These are phyloP conservation scores for Drosophila meridionalis DNA, from an alignment of 2,888 invertebrate species.

Conservation along the genomic window DNA sequence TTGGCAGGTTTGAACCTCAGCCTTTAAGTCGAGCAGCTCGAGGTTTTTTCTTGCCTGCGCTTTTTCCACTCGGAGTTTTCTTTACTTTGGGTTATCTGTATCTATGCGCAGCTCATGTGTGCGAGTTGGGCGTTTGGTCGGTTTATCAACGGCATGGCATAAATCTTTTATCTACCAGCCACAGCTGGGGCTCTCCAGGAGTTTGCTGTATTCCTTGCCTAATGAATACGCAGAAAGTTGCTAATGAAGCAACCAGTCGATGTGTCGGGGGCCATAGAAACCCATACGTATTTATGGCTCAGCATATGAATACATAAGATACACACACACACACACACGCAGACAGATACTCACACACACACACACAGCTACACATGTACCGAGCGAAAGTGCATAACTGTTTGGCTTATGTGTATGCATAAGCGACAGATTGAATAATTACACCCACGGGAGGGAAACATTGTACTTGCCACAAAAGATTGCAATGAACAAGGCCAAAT, in stretches of 20 bases:
- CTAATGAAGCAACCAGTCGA: slow-evolving; percentile 74
- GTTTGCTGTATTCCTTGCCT: slow-evolving; percentile 46
- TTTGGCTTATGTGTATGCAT: slow-evolving; percentile 45
- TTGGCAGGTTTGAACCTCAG: slow-evolving; percentile 11
- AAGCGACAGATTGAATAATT: slow-evolving; percentile 75
- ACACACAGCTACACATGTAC: slow-evolving; percentile 2
- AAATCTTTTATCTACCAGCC: slow-evolving; percentile 76
- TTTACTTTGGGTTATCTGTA: slow-evolving; percentile 50
- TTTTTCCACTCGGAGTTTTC: slow-evolving; percentile 32
- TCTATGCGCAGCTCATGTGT: slow-evolving; percentile 37
- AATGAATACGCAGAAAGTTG: slow-evolving; percentile 81
- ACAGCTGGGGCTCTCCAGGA: slow-evolving; percentile 61
- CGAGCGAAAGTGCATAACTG: slow-evolving; percentile 31
- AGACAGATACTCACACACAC: slow-evolving; percentile 3
- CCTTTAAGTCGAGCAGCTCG: slow-evolving; percentile 25
- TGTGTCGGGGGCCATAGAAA: slow-evolving; percentile 19
- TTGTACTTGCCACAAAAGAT: slow-evolving; percentile 31
- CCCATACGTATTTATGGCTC: slow-evolving; percentile 18
- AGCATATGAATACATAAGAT: slow-evolving; percentile 15
- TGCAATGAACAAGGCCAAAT: slow-evolving; percentile 32
- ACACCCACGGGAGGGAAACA: slow-evolving; percentile 57
- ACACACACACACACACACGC: slow-evolving; percentile 12
- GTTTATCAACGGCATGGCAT: slow-evolving; percentile 73
- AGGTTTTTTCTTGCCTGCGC: background rate
- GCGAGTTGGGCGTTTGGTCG: slow-evolving; percentile 41